Evolutionary conservation across 2,888 invertebrate species (phyloP).

Genomic region (Orchestes rusci): DNA sequence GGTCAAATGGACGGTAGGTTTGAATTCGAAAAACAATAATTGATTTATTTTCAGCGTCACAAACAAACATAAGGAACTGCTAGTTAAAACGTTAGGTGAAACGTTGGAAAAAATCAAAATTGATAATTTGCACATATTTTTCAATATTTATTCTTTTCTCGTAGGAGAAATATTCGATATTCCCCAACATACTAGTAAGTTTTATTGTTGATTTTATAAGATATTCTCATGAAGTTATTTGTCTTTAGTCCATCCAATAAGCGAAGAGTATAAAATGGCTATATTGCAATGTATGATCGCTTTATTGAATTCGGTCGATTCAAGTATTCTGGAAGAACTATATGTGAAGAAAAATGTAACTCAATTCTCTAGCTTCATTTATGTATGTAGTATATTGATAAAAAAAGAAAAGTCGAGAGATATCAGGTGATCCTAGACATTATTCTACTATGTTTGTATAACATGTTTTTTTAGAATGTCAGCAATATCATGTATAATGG

Average conservation of each 20-base stretch:
- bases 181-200: conserved; percentile 46
- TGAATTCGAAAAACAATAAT: conserved; percentile 1
- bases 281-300: conserved; percentile 50
- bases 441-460: too few species aligned
- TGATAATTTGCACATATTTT: conserved; percentile 47
- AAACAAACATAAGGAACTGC: conserved; percentile 43
- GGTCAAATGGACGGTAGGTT: conserved; percentile 2
- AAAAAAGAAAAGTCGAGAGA: conserved; percentile 56
- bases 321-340: conserved; percentile 48
- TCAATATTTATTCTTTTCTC: conserved; percentile 50
- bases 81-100: conserved; percentile 47
- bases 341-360: conserved; percentile 52
- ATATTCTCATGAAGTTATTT: too few species aligned
- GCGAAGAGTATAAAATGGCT: conserved; percentile 58
- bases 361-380: conserved; percentile 58
- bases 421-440: conserved; percentile 62
- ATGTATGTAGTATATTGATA: conserved; percentile 57
- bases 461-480: conserved; percentile 44
- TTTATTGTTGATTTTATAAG: too few species aligned
- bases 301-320: conserved; percentile 47
- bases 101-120: conserved; percentile 48
- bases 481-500: conserved; percentile 55
- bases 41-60: background rate
- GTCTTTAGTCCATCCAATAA: conserved; percentile 49
- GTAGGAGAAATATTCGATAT: conserved; percentile 52